Percentiles rank a stretch among this genome's conserved stretches.
phyloP scores from a whole-genome alignment of 2,888 invertebrate genomes.

The Eilema caniola region DNA sequence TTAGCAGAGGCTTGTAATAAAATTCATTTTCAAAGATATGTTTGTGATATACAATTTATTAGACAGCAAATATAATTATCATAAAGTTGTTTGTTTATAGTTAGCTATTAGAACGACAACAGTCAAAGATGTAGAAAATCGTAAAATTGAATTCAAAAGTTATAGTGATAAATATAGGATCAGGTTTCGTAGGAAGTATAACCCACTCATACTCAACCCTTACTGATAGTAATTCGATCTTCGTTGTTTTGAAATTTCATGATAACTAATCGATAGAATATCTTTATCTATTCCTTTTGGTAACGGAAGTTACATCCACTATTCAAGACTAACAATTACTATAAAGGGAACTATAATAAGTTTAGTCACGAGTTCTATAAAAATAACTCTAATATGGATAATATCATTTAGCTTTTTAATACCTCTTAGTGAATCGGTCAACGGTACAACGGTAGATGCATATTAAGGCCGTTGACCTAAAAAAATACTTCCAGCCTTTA shows the following conservation, averaged over 20 bases:
- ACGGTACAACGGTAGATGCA: not conserved
- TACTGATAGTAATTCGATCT: not conserved
- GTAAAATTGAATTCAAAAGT: not conserved
- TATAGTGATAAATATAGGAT: no score
- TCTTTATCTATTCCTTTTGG: no score
- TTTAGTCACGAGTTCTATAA: no score
- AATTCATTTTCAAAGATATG: slow-evolving; percentile 12
- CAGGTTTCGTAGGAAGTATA: not conserved
- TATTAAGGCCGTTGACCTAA: not conserved
- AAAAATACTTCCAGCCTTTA: not conserved
- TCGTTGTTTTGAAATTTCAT: not conserved
- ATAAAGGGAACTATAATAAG: no score
- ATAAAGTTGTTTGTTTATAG: slow-evolving; percentile 17
- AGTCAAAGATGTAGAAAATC: not conserved
- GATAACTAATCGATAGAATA: not conserved
- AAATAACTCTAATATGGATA: no score
- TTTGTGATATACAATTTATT: slow-evolving; percentile 15
- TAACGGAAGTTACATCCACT: no score
- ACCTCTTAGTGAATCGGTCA: no score
- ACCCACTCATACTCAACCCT: no score
- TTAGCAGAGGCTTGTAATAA: slow-evolving; percentile 19
- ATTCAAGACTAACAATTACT: no score
- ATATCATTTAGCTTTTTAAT: no score
- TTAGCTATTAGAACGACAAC: slow-evolving; percentile 2
- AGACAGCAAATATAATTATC: slow-evolving; percentile 16